phyloP scores from a whole-genome alignment of 2,113 vertebrate species.

The Cardinalis cardinalis region DNA sequence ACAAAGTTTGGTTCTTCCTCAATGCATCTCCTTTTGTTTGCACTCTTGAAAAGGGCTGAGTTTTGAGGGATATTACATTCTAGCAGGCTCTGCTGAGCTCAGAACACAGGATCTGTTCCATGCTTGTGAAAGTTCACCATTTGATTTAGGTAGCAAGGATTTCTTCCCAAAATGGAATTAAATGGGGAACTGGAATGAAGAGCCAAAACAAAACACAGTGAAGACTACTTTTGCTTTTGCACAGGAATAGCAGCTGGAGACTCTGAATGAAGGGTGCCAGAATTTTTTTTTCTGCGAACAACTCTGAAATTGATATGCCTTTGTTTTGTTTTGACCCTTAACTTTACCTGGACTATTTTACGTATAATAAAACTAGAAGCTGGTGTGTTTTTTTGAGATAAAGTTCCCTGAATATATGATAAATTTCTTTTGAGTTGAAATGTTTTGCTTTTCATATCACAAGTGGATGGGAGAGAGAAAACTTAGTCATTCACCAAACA shows the following conservation, averaged over 20 bases:
- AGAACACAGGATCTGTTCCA: not conserved
- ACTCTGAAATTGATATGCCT: not conserved
- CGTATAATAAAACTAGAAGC: not conserved
- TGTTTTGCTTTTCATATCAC: not conserved
- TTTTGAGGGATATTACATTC: not conserved
- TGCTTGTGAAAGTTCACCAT: not conserved
- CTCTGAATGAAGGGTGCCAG: not conserved
- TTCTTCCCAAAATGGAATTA: not conserved
- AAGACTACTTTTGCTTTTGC: not conserved
- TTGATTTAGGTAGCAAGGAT: not conserved
- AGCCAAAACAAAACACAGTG: not conserved
- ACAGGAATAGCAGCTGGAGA: not conserved
- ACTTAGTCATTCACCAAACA: not conserved
- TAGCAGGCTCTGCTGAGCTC: not conserved
- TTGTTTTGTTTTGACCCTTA: not conserved
- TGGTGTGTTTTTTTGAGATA: not conserved
- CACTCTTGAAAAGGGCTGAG: not conserved
- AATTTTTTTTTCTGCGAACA: not conserved
- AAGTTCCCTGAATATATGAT: not conserved
- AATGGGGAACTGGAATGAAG: not conserved
- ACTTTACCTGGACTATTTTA: not conserved
- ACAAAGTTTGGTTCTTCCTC: not conserved
- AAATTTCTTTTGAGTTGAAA: not conserved
- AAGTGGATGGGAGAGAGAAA: not conserved
- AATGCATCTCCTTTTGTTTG: not conserved